Evolutionary conservation across 2,113 vertebrate genomes (phyloP), one percentile per base, ranked within the genome.

Genomic region (Alligator sinensis): DNA sequence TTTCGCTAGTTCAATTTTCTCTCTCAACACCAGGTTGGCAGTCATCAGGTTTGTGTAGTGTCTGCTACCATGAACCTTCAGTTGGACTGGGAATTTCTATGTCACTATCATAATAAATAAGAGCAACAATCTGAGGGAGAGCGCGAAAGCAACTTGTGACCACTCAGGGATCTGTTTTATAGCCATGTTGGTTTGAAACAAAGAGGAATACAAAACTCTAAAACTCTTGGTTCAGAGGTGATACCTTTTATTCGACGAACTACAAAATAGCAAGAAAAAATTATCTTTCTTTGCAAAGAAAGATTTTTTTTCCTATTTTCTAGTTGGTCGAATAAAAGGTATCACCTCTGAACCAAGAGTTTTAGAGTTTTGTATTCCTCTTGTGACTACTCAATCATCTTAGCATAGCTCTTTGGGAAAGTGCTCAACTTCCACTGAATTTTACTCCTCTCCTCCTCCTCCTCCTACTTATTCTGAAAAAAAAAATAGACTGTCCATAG

Each of bases 11-110:
- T 64, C 9, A 87, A 55, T 57, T 30, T 66, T 5, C 30, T 30
- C 10, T 4, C 47, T 22, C 63, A 60, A 12, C 6, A 76, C 57
- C 10, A 47, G 54, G 15, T 4, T 0, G 1, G 4, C 17, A 63
- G 38, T 27, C 11, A 54, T 24, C 10, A 2, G 22, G 4, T 59
- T 27, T 38, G 1, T 0, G n/a, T 77, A 34, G 9, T 62, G 4
- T 38, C 66, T 82, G n/a, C 16, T 2, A 0, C 2, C 15, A 25
- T 4, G 11, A 13, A 17, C 16, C 11, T 80, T 57, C 60, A 63
- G 58, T 4, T 14, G 62, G 16, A 25, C 47, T 88, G 63, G 81
- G 64, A 28, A 21, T 15, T 3, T 2, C 78, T 22, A 74, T 54
- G 25, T 4, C 70, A 21, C 22, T 47, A 24, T 13, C 11, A 11